Base-by-base conservation (phyloP, 2,113 vertebrate species). In the Microtus richardsoni region DNA sequence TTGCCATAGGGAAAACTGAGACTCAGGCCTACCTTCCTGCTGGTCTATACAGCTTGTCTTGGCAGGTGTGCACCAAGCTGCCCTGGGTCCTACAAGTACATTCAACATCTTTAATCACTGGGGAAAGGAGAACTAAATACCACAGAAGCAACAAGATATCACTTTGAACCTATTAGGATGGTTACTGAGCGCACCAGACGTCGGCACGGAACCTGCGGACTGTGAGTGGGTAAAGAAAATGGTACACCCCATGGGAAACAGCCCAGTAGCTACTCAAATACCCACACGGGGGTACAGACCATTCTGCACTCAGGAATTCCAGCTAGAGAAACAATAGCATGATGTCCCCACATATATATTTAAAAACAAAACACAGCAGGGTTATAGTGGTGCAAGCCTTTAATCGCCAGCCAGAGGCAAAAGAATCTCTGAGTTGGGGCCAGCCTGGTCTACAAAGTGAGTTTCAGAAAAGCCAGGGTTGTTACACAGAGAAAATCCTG, bases 311-410 rank as follows among this genome's bases (percentile, higher is more conserved):
- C 36, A 66, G 83, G 74, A 91, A 86, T 70, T 44, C 26, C 74
- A 73, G 73, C 52, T 75, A 88, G 68, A 95, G 54, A 96, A 88
- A 85, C n/a, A 13, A 94, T 91, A 86, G 9, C 19, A 7, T 17
- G 3, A 36, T 5, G 49, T 36, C 77, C 41, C 28, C 30, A 54
- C 30, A 4, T 54, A 54, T 52, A 19, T 49, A 77, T 17, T 17
- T 77, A 77, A 77, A 77, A 77, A 30, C 41, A 47, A 77, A 44
- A 77, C 41, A n/a, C 36, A n/a, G 36, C 70, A 71, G 36, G 70
- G 19, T 1, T 16, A 17, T 8, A 16, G 68, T n/a, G 6, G 16
- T 70, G 68, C 7, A 19, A 0, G 16, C 68, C 33, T 70, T 71
- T 39, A 39, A 39, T 71, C 68, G 0, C 33, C 3, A 39, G n/a